These are phyloP conservation scores for Lepas anatifera DNA, from an alignment of 2,888 invertebrate species.

Conservation along the genomic window DNA sequence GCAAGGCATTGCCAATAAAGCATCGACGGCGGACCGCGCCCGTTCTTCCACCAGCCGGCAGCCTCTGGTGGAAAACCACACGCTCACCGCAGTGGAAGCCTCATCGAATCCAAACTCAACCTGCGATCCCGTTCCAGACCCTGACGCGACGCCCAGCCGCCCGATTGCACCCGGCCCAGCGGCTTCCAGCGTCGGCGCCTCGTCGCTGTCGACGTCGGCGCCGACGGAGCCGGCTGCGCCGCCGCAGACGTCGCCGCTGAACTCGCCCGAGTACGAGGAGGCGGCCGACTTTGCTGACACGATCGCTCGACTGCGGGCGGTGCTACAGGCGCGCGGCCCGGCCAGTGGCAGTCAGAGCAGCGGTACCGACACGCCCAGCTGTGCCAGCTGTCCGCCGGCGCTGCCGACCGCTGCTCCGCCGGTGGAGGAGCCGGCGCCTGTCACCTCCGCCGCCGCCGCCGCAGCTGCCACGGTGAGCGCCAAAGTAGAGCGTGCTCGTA, in stretches of 20 bases:
- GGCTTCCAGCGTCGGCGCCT: background rate
- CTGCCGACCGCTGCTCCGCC: background rate
- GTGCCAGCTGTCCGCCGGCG: background rate
- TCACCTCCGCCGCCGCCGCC: background rate
- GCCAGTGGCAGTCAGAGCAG: background rate
- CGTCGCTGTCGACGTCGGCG: background rate
- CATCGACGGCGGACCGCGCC: constrained; percentile 17
- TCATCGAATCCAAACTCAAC: no score
- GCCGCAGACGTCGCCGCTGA: background rate
- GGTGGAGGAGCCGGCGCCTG: background rate
- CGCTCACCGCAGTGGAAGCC: no score
- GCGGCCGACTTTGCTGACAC: background rate
- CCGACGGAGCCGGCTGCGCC: background rate
- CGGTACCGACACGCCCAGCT: background rate
- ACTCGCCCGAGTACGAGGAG: constrained; percentile 1
- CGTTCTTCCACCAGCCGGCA: no score
- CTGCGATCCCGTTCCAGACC: background rate
- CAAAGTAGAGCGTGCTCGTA: no score
- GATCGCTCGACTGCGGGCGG: background rate
- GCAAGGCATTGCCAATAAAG: constrained; percentile 18
- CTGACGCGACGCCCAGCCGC: background rate
- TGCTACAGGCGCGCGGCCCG: background rate
- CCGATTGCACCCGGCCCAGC: background rate
- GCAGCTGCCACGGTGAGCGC: background rate
- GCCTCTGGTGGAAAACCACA: no score